Percentiles rank a stretch among this genome's conserved stretches.
Evolutionary conservation across 30 jellyfish, hydroid and myxozoan species (phyloP).

Genomic region (Calvadosia cruxmelitensis): DNA sequence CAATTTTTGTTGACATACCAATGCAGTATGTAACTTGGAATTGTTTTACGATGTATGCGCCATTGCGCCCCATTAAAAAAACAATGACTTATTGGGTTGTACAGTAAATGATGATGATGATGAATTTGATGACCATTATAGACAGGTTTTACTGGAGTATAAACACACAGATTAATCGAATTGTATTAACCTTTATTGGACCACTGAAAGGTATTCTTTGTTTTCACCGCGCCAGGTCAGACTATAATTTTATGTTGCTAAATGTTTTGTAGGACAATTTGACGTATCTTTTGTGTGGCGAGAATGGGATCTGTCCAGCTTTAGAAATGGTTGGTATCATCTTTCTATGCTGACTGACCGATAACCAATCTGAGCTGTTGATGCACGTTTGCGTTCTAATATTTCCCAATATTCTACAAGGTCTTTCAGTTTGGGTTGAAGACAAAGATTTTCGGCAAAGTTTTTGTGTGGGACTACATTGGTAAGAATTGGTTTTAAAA

Average conservation of each 20-base stretch:
- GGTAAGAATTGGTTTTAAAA: no score
- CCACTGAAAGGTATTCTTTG: no score
- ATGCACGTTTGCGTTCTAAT: neutral
- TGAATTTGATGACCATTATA: neutral
- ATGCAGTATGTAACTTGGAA: neutral
- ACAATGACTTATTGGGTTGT: neutral
- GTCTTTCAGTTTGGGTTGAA: conserved; percentile 68
- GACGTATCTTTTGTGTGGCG: conserved; percentile 74
- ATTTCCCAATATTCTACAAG: neutral
- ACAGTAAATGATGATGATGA: neutral
- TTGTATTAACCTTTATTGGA: neutral
- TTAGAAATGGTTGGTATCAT: conserved; percentile 40
- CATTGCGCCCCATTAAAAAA: neutral
- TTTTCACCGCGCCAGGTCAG: neutral
- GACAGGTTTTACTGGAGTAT: neutral
- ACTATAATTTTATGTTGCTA: neutral
- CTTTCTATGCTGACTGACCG: neutral
- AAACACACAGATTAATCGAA: neutral
- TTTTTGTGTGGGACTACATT: conserved; percentile 78
- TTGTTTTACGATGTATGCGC: no score
- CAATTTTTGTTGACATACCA: neutral
- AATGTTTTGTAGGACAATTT: conserved; percentile 53
- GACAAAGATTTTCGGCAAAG: conserved; percentile 53
- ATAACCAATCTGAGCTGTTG: neutral
- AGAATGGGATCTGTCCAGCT: conserved; percentile 78